These are phyloP conservation scores for Philaethria dido DNA, from an alignment of 2,888 invertebrate species.

Conservation along the genomic window DNA sequence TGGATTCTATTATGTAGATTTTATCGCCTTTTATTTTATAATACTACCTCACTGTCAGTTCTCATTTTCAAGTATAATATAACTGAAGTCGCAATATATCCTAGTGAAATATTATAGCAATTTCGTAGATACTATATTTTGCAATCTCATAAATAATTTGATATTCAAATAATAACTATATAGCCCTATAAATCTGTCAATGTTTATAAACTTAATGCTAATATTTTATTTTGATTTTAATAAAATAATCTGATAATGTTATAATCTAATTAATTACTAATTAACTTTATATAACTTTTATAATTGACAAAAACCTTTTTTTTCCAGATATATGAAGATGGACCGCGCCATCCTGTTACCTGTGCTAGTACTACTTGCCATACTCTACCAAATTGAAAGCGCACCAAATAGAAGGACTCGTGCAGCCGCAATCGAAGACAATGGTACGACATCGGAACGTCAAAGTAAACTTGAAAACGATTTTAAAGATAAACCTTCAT, in stretches of 20 bases:
- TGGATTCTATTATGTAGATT: slow-evolving; percentile 9
- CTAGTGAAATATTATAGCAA: neutral
- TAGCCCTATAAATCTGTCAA: neutral
- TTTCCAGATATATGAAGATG: slow-evolving; percentile 68
- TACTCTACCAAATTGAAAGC: slow-evolving; percentile 57
- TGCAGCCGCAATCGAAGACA: slow-evolving; percentile 57
- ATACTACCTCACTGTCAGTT: neutral
- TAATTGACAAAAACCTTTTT: slow-evolving; percentile 31
- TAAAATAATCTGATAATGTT: neutral
- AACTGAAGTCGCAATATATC: slow-evolving; percentile 8
- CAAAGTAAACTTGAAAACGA: slow-evolving; percentile 71
- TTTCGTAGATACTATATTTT: too few species aligned
- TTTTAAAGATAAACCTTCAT: slow-evolving; percentile 67
- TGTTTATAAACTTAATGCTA: neutral
- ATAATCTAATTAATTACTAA: too few species aligned
- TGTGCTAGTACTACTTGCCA: slow-evolving; percentile 57
- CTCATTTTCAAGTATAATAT: neutral
- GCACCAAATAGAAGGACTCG: slow-evolving; percentile 71
- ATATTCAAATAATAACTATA: too few species aligned
- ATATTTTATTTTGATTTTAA: too few species aligned
- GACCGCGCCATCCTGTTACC: slow-evolving; percentile 57
- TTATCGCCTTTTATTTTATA: neutral
- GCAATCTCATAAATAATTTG: too few species aligned
- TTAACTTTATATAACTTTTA: neutral
- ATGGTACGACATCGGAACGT: slow-evolving; percentile 51